phyloP scores from a whole-genome alignment of 1,140 invertebrate genomes.

The Musca domestica region DNA sequence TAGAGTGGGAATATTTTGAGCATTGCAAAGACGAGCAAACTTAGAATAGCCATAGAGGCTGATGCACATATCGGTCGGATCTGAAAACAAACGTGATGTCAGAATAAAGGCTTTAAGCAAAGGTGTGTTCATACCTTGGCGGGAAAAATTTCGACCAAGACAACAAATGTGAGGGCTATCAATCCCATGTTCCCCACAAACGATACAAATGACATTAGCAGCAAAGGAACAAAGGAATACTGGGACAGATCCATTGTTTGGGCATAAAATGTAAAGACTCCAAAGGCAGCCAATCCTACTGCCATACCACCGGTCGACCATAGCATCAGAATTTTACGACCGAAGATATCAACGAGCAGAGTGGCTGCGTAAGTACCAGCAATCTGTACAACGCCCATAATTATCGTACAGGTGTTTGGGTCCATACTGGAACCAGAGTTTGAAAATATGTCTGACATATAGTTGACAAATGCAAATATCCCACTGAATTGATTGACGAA shows the following conservation, averaged over 20 bases:
- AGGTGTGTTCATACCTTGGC: conserved; percentile 33
- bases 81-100: conserved; percentile 30
- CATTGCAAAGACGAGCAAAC: conserved; percentile 36
- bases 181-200: conserved; percentile 44
- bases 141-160: conserved; percentile 43
- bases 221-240: conserved; percentile 43
- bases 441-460: conserved; percentile 65
- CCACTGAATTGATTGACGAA: conserved; percentile 56
- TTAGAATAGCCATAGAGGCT: conserved; percentile 35
- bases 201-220: conserved; percentile 39
- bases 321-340: conserved; percentile 29
- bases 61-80: conserved; percentile 42
- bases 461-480: conserved; percentile 59
- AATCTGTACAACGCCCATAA: conserved; percentile 62
- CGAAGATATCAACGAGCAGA: conserved; percentile 27
- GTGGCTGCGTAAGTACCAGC: conserved; percentile 26
- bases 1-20: conserved; percentile 43
- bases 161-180: conserved; percentile 43
- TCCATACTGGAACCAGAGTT: conserved; percentile 61
- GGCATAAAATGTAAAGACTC: conserved; percentile 15
- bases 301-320: conserved; percentile 26
- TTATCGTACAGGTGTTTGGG: conserved; percentile 66
- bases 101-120: neutral
- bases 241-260: conserved; percentile 31
- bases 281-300: conserved; percentile 23